Base-by-base conservation (phyloP, 2,888 invertebrate genomes). In the Melanostoma scalare region DNA sequence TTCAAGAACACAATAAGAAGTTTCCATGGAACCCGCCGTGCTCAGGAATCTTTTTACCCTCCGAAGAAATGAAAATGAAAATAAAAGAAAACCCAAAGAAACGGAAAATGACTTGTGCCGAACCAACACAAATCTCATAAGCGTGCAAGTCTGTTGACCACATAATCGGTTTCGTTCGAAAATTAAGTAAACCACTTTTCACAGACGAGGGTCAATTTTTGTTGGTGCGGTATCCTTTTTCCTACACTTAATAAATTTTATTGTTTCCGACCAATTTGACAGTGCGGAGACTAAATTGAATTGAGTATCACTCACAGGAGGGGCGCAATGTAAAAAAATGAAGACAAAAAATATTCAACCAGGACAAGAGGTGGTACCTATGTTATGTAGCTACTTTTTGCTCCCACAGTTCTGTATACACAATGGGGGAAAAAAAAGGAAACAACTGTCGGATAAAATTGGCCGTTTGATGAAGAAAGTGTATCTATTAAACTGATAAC, bases 201-300 rank as follows among this genome's bases (percentile, higher is more conserved):
- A 69, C 31, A 50, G 46, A 35, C 77, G 72, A 67, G 30, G 58
- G 46, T 48, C 33, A 31, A 50, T 40, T 48, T 48, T 48, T 9
- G 33, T 31, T 52, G 61, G 38, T 53, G 5, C 48, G 5, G 50
- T 72, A 68, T 82, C 78, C 77, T 69, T 84, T 78, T 82, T 76
- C 69, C 48, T 65, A 84, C 82, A 84, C 69, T 84, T 84, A 73
- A 84, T 78, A 78, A 78, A 78, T 84, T 78, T 84, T 84, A 84
- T 84, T 78, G 82, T 84, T 84, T 84, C 82, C 82, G 53, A 74
- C 63, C 74, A 84, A 84, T 84, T 84, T 84, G 78, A 78, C 69
- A 74, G 44, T 65, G 63, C 65, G 65, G 65, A 72, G 73, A 84
- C 74, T 69, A 84, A 84, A 84, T 73, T 84, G 69, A 84, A 82